Conservation (phyloP, 2,797 vertebrate genomes). For the Lepus townsendii region DNA sequence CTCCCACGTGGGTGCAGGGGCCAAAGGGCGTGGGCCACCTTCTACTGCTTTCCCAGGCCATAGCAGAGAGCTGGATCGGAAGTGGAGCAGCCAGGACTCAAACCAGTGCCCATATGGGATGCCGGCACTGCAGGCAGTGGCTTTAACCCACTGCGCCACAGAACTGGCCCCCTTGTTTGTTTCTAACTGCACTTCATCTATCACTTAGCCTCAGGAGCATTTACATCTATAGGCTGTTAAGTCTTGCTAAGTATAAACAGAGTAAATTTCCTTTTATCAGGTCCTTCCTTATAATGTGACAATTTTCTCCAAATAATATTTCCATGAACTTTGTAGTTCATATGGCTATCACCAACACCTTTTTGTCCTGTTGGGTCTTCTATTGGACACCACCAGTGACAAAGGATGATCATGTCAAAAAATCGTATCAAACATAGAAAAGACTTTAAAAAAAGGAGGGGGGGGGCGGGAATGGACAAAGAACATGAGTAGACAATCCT, state of each 20-base stretch:
- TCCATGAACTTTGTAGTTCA: conserved; percentile 36
- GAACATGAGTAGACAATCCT: conserved; percentile 48
- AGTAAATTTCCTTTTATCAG: conserved; percentile 39
- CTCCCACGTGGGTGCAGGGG: too few species aligned
- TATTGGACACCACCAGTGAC: conserved; percentile 14
- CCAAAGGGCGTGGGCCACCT: too few species aligned
- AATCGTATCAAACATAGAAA: conserved; percentile 45
- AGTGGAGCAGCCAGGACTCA: too few species aligned
- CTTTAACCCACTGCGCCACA: too few species aligned
- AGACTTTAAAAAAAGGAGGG: neutral
- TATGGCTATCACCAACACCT: conserved; percentile 31
- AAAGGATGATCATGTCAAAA: conserved; percentile 46
- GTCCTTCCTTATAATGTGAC: conserved; percentile 38
- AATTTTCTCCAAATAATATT: conserved; percentile 40
- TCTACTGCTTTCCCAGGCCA: too few species aligned
- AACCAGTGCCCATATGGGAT: too few species aligned
- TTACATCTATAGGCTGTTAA: conserved; percentile 38
- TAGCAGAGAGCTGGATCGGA: too few species aligned
- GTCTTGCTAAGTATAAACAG: conserved; percentile 35
- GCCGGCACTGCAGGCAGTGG: too few species aligned
- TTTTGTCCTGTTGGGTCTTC: conserved; percentile 49
- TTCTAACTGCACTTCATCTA: conserved; percentile 48
- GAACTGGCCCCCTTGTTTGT: neutral
- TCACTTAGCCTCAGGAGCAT: conserved; percentile 16
- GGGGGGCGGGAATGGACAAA: neutral